Base-by-base conservation (phyloP, 2,888 invertebrate species). In the Nomada flava region DNA sequence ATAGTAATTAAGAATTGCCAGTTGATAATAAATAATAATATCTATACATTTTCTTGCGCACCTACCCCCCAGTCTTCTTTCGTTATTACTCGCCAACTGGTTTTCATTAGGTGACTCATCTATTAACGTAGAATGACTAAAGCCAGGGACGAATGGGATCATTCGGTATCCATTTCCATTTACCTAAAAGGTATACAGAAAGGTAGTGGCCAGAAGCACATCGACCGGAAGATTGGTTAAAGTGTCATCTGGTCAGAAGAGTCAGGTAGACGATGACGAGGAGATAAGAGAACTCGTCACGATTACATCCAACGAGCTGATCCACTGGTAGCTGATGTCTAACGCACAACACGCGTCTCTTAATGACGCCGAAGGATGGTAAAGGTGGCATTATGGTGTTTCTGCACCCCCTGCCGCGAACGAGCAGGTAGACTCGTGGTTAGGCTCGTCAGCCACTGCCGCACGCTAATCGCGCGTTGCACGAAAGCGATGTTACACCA, bases 71-170 rank as follows among this genome's bases (percentile, higher is more conserved):
- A 68, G 71, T 13, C 76, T 71, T 59, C 71, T 74, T 59, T 68
- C 52, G 62, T 73, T 79, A 76, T 85, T 87, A 76, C 81, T 62
- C 62, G 64, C 73, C 74, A 67, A 60, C 77, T 80, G 70, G 78
- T 80, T 81, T 88, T 90, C 86, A 86, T 89, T 89, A 89, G 23
- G 86, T 89, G 90, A 90, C 87, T 90, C 90, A 90, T 88, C 85
- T 82, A 73, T 79, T 62, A 57, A 47, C 74, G 76, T 70, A 42
- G 60, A 80, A 80, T 76, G 83, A 86, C 29, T 62, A 23, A 57
- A 50, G 55, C 36, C 64, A 29, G 64, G 70, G 75, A 50, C 47
- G 53, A 65, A 20, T 36, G 44, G 4, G 26, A 50, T 23, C 44
- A 55, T 64, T 64, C 63, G 84, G 79, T 82, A 76, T 65, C 62